Evolutionary conservation across 2,797 vertebrate species (phyloP), one percentile per base, ranked within the genome.

Genomic region (Discoglossus pictus): DNA sequence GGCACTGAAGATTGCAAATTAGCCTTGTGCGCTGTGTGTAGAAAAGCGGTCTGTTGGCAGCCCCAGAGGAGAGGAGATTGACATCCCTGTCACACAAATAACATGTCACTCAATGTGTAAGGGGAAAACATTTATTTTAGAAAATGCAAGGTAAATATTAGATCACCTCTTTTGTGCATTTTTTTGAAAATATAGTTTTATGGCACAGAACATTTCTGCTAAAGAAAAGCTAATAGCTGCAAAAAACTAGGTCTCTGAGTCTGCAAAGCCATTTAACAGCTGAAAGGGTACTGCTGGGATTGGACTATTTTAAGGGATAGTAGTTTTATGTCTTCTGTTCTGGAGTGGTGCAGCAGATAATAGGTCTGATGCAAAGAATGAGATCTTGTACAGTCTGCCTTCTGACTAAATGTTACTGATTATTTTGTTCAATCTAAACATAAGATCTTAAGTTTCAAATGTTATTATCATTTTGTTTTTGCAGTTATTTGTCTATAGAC

Each of bases 231-330:
- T 77, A 15, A 75, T 77, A 69, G 61, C 25, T 70, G 39, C 54
- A 20, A 72, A 23, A 50, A 65, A 51, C 43, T 73, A 70, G 43
- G 48, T 76, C 69, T 43, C 56, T 66, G 68, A 52, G 44, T 70
- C 68, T 75, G 47, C 71, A 79, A 82, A 77, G 63, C 70, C 78
- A 12, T 83, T 75, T 73, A 74, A 65, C 39, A 76, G 25, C 47
- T 76, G 74, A 74, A 78, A 77, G 34, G 10, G 0, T 39, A 66
- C 76, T 80, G 62, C 56, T 73, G 6, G 42, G 61, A 60, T 75
- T 66, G 65, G 73, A 55, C 59, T 13, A 11, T 76, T 78, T 63
- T 58, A 61, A 72, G 72, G 73, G 21, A 75, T 34, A 72, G 44
- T 65, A 17, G 15, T 18, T 82, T 82, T 81, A 71, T 76, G 66